These are phyloP conservation scores for Acrobasis consociella DNA, from an alignment of 2,888 invertebrate genomes.

Conservation along the genomic window DNA sequence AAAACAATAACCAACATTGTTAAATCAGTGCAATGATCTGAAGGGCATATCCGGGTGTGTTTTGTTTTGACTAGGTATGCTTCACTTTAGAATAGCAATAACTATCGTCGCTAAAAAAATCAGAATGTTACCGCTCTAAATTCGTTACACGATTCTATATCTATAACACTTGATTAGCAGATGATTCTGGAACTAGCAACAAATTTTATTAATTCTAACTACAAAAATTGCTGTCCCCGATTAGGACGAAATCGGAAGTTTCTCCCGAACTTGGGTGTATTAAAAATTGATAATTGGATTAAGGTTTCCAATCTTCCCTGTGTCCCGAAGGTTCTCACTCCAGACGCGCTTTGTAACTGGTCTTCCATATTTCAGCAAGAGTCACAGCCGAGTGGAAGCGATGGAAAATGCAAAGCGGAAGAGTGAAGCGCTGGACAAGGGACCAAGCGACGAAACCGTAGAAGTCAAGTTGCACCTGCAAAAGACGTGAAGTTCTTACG, in stretches of 20 bases:
- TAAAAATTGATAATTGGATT: constrained; percentile 49
- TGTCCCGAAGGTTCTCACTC: constrained; percentile 83
- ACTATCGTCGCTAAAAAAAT: constrained; percentile 41
- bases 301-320: constrained; percentile 42
- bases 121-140: constrained; percentile 52
- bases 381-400: constrained; percentile 97
- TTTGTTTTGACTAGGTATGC: constrained; percentile 43
- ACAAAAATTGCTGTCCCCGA: constrained; percentile 73
- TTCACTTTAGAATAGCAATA: constrained; percentile 62
- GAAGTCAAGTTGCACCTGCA: constrained; percentile 91
- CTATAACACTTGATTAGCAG: constrained; percentile 60
- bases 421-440: constrained; percentile 94
- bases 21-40: constrained; percentile 42
- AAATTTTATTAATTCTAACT: constrained; percentile 64
- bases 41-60: constrained; percentile 46
- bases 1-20: constrained; percentile 56
- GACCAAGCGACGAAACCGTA: constrained; percentile 97
- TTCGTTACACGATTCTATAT: constrained; percentile 58
- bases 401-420: constrained; percentile 98
- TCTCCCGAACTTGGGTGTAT: constrained; percentile 46
- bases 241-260: constrained; percentile 69
- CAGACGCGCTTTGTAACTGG: constrained; percentile 94
- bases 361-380: constrained; percentile 98
- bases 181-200: constrained; percentile 66
- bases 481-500: constrained; percentile 34